Evolutionary conservation across 64 coral and sea anemone species (phyloP).

Genomic region (Trachythela sp.): DNA sequence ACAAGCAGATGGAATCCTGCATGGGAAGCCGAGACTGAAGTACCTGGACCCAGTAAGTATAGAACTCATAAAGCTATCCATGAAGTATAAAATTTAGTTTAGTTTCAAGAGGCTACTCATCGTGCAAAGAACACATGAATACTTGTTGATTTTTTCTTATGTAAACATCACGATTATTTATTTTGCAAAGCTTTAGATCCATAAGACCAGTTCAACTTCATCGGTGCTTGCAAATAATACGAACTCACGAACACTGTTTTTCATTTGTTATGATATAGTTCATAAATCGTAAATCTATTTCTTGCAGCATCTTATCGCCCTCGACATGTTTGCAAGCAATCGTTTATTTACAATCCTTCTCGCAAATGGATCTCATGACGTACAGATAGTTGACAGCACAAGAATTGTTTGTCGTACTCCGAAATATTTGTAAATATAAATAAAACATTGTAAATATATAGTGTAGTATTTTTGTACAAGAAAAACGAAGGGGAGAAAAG

Average conservation of each 20-base stretch:
- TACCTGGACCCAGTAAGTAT: constrained; percentile 67
- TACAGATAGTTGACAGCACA: not conserved
- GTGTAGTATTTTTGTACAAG: not conserved
- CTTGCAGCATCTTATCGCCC: constrained; percentile 86
- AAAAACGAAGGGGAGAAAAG: not conserved
- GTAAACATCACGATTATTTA: too few species aligned
- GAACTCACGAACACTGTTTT: not conserved
- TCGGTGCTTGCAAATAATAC: too few species aligned
- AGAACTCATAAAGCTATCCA: too few species aligned
- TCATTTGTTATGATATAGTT: not conserved
- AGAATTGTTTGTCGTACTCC: not conserved
- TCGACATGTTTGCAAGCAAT: constrained; percentile 76
- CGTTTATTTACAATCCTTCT: constrained; percentile 87
- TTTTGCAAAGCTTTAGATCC: too few species aligned
- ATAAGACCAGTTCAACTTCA: too few species aligned
- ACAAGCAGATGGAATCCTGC: constrained; percentile 83
- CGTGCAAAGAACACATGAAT: too few species aligned
- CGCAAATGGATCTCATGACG: constrained; percentile 64
- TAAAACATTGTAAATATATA: not conserved
- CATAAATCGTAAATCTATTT: not conserved
- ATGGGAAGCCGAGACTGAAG: constrained; percentile 38
- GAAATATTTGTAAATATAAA: not conserved
- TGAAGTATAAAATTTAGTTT: too few species aligned
- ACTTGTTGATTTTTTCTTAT: too few species aligned
- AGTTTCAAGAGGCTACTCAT: too few species aligned